A percentile compares a stretch with the other conserved stretches of the same genome.
These are phyloP conservation scores for Lerema accius DNA, from an alignment of 1,140 invertebrate genomes.

Conservation along the genomic window DNA sequence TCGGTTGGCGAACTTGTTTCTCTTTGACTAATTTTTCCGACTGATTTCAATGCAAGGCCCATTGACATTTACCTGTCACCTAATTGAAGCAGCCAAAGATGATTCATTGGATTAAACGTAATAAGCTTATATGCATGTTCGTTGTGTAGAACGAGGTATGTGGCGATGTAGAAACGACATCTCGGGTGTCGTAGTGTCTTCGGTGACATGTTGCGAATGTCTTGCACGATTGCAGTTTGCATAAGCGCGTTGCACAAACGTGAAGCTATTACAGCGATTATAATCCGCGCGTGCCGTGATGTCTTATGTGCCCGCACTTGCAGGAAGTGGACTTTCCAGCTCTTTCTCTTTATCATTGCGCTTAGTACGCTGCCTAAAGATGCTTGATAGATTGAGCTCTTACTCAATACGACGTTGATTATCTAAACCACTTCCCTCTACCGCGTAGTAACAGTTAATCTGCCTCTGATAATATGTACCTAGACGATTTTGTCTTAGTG, in stretches of 20 bases:
- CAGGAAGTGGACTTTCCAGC: conserved; percentile 71
- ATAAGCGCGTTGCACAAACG: conserved; percentile 75
- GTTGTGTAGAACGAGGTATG: too few species aligned
- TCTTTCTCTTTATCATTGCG: conserved; percentile 61
- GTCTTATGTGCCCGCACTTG: conserved; percentile 62
- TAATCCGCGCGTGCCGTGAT: conserved; percentile 72
- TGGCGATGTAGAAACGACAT: conserved; percentile 4
- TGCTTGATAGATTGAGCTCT: conserved; percentile 24
- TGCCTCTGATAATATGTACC: too few species aligned
- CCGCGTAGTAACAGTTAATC: too few species aligned
- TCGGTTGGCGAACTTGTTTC: conserved; percentile 11
- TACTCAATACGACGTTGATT: neutral
- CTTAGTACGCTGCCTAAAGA: conserved; percentile 6
- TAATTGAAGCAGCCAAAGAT: neutral
- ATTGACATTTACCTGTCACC: neutral
- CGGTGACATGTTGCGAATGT: conserved; percentile 62
- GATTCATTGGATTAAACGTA: neutral
- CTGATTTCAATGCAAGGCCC: neutral
- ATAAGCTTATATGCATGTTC: too few species aligned
- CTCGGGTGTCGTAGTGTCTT: conserved; percentile 31
- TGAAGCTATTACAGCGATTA: conserved; percentile 70
- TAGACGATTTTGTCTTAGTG: too few species aligned
- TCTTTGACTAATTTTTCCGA: conserved; percentile 1
- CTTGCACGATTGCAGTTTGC: conserved; percentile 74
- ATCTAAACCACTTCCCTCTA: neutral